Base-by-base conservation (phyloP, 2,113 vertebrate species). In the Pao palembangensis region DNA sequence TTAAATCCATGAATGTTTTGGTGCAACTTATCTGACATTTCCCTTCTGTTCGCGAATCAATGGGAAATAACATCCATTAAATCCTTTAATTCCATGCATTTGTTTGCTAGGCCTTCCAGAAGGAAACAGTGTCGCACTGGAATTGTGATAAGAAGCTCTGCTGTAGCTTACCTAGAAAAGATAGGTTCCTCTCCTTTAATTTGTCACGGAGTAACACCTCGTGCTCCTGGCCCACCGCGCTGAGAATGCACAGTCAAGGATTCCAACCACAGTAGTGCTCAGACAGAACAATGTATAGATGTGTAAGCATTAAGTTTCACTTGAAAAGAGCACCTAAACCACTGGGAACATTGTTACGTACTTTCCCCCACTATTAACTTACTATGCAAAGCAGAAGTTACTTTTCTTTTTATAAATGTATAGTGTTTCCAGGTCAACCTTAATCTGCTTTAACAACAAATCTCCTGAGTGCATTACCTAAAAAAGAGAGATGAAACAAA, bases 171-270 rank as follows among this genome's bases (percentile, higher is more conserved):
- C 97, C 95, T 67, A 98, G 86, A 85, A 98, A 99, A 23, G 96
- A 93, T 58, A 99, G 89, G 71, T 94, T 97, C 80, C 82, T 94
- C 87, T 94, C 92, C 58, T 93, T 84, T 75, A 99, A 94, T 76
- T 94, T 92, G 83, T 97, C 94, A 84, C 92, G 79, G 19, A 99
- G 92, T 64, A 98, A 87, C 52, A 98, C 90, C 87, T 98, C 97
- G 5, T 98, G 95, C 53, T 99, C 97, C 51, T 96, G 90, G 23
- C 97, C 97, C 82, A 98, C 95, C 61, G 96, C 92, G 0, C 97
- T 98, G 85, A 69, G 60, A 62, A 71, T 5, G 64, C 50, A 51
- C 34, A 55, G 91, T 96, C 90, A 95, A 94, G 92, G 88, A 92
- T 61, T 69, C 49, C 67, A 75, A 79, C 55, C 28, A 17, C 16